Conservation (phyloP, 2,888 invertebrate species). For the Oscheius sp. region DNA sequence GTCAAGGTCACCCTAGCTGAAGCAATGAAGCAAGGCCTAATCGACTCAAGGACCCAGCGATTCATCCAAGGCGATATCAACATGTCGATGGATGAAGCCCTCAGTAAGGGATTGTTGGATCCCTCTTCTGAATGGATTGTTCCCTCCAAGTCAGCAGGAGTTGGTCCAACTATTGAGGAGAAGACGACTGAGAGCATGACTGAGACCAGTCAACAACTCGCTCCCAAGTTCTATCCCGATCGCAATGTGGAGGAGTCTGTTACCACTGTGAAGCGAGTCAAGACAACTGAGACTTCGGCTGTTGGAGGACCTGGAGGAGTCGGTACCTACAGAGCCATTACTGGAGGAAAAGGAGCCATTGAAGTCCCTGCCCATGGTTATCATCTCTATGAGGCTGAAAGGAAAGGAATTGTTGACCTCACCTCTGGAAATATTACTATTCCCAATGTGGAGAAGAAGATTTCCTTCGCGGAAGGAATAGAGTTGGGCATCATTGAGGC, state of each 20-base stretch:
- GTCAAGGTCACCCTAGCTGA: slow-evolving; percentile 81
- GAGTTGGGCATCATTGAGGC: slow-evolving; percentile 78
- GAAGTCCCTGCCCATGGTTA: slow-evolving; percentile 86
- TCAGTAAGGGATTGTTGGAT: slow-evolving; percentile 69
- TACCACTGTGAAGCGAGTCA: slow-evolving; percentile 68
- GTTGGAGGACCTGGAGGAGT: slow-evolving; percentile 65
- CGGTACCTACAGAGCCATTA: slow-evolving; percentile 68
- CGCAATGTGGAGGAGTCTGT: slow-evolving; percentile 68
- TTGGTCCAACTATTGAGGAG: slow-evolving; percentile 70
- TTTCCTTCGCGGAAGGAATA: slow-evolving; percentile 83
- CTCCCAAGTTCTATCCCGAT: slow-evolving; percentile 68
- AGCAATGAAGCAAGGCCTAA: slow-evolving; percentile 81
- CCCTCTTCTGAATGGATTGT: slow-evolving; percentile 70
- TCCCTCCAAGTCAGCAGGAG: slow-evolving; percentile 59
- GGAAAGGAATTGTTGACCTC: slow-evolving; percentile 84
- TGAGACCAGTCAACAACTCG: slow-evolving; percentile 70
- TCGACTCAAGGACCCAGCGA: slow-evolving; percentile 75
- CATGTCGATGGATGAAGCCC: slow-evolving; percentile 71
- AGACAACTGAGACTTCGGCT: slow-evolving; percentile 69
- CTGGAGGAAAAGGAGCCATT: slow-evolving; percentile 71
- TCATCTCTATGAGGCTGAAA: slow-evolving; percentile 84
- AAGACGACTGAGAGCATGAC: slow-evolving; percentile 68
- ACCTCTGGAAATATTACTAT: slow-evolving; percentile 84
- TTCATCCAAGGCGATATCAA: slow-evolving; percentile 75
- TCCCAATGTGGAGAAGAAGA: slow-evolving; percentile 84